These are phyloP conservation scores for Rugalucina vietnamica DNA, from an alignment of 2,888 invertebrate genomes.

Conservation along the genomic window DNA sequence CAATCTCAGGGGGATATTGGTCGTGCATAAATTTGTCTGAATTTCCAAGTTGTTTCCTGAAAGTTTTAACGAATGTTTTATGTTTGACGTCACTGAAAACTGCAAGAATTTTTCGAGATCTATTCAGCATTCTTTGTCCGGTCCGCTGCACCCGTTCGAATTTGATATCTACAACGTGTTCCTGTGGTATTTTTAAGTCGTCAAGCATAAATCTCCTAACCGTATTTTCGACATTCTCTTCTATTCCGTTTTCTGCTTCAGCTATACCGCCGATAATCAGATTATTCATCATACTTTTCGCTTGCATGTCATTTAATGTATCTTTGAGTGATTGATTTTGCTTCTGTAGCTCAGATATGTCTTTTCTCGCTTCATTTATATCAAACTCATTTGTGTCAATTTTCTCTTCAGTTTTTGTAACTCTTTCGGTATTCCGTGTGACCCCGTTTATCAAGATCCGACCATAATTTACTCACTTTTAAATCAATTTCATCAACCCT, in stretches of 20 bases:
- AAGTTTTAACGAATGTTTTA: no score
- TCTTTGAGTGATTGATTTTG: neutral
- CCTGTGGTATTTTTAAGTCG: neutral
- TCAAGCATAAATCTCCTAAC: neutral
- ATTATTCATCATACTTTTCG: neutral
- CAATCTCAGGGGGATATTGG: no score
- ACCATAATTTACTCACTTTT: neutral
- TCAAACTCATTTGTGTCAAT: neutral
- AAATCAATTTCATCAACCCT: neutral
- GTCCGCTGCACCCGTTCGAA: neutral
- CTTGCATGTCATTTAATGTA: neutral
- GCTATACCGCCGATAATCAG: neutral
- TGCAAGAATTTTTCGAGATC: no score
- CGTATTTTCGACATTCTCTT: neutral
- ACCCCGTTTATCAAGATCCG: neutral
- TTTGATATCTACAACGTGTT: neutral
- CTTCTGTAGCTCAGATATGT: neutral
- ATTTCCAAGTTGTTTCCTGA: no score
- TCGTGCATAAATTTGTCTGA: no score
- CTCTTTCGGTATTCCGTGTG: neutral
- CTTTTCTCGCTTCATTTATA: neutral
- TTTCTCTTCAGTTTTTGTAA: neutral
- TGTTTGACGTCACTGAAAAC: no score
- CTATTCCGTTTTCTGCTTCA: neutral
- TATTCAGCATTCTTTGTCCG: no score